Base-by-base conservation (phyloP, 2,797 vertebrate species). In the Gobio occitaniae region DNA sequence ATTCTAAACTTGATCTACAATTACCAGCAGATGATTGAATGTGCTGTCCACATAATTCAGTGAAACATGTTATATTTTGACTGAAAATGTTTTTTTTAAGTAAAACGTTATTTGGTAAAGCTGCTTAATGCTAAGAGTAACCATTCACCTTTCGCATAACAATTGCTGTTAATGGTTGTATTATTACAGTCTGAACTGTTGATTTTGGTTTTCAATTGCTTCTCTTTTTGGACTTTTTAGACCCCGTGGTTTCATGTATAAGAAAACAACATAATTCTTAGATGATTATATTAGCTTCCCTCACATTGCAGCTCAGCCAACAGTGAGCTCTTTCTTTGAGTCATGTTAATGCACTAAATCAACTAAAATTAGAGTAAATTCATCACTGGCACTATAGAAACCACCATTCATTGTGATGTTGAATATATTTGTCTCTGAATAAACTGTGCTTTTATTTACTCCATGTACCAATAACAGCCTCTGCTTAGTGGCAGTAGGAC, bases 1-100 rank as follows among this genome's bases (percentile, higher is more conserved):
- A 90, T 90, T 90, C 89, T 85, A 93, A 93, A 93, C 89, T 89
- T 90, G 90, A 90, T 93, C 87, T 89, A 92, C 92, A 76, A 65
- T 66, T 85, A 44, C 78, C 25, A 70, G 47, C 15, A 47, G 16
- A 79, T 71, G 38, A 59, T 70, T 86, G 38, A 71, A 80, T 77
- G 56, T 47, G 52, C 41, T 56, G 66, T 76, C 19, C 10, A 29
- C 13, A 8, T 71, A 79, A 82, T 65, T 16, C 52, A 82, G 19
- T 82, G 17, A 75, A 56, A 59, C 21, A n/a, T 54, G 12, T 25
- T 61, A 25, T 6, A 29, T 25, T 61, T 61, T 2, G 10, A 61
- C n/a, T 25, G 10, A 25, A 61, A 61, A 12, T 50, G 5, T 54
- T 52, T 38, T 41, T 54, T 63, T 41, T 3, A 29, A 32, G 41